Evolutionary conservation across 2,888 invertebrate species (phyloP).

Genomic region (Phytoseiulus persimilis): DNA sequence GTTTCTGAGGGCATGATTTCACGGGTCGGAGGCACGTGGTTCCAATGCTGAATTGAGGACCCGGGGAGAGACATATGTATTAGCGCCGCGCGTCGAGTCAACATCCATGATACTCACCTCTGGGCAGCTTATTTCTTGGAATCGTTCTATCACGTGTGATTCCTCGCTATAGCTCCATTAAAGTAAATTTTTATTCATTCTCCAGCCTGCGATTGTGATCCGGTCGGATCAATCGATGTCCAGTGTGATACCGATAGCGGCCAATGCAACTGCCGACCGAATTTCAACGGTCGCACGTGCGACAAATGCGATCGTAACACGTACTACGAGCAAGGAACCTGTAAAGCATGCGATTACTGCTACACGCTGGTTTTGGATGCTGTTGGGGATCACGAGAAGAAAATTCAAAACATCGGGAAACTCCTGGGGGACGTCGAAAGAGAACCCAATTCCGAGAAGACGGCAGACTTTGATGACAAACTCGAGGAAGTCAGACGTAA

Average conservation of each 20-base stretch:
- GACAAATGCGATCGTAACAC: slow-evolving; percentile 96
- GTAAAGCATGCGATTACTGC: slow-evolving; percentile 78
- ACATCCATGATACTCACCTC: too few relatives aligned
- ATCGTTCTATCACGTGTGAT: too few relatives aligned
- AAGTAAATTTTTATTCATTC: too few relatives aligned
- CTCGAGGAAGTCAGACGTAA: slow-evolving; percentile 58
- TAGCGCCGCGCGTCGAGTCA: too few relatives aligned
- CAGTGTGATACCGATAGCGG: slow-evolving; percentile 75
- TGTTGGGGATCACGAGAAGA: slow-evolving; percentile 65
- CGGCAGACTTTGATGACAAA: slow-evolving; percentile 77
- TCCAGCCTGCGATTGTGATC: slow-evolving; percentile 73
- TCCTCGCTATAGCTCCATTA: too few relatives aligned
- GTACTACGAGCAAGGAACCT: slow-evolving; percentile 72
- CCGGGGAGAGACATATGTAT: too few relatives aligned
- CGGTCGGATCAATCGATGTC: slow-evolving; percentile 72
- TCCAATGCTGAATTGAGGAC: too few relatives aligned
- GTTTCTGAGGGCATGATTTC: too few relatives aligned
- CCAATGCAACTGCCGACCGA: slow-evolving; percentile 62
- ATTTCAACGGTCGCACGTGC: slow-evolving; percentile 82
- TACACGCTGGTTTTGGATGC: slow-evolving; percentile 86
- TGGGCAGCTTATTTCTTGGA: too few relatives aligned
- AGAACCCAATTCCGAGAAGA: slow-evolving; percentile 81
- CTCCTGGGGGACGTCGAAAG: slow-evolving; percentile 78
- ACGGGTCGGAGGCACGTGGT: too few relatives aligned
- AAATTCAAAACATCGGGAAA: slow-evolving; percentile 65